Percentiles rank a stretch among this genome's conserved stretches.
These are phyloP conservation scores for Pipistrellus kuhlii DNA, from an alignment of 2,797 vertebrate species.

Conservation along the genomic window DNA sequence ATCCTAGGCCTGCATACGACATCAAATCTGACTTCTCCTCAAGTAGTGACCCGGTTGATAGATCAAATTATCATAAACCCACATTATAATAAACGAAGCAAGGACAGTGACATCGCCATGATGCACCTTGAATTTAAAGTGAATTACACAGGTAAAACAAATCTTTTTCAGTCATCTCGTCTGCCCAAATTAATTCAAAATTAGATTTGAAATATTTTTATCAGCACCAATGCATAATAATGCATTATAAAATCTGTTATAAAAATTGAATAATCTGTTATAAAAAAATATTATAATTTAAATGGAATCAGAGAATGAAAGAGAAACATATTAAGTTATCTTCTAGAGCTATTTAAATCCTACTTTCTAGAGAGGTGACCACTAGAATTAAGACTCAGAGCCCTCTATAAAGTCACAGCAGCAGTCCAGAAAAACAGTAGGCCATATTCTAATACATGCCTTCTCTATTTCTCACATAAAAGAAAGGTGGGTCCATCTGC, in stretches of 20 bases:
- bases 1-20: slow-evolving; percentile 90
- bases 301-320: not conserved
- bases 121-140: slow-evolving; percentile 92
- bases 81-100: slow-evolving; percentile 90
- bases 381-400: not conserved
- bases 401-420: not conserved
- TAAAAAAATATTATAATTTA: slow-evolving; percentile 38
- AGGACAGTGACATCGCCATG: slow-evolving; percentile 93
- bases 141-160: slow-evolving; percentile 90
- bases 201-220: slow-evolving; percentile 10
- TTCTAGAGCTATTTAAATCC: not conserved
- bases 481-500: not conserved
- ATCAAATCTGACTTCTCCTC: slow-evolving; percentile 79
- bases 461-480: not conserved
- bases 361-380: not conserved
- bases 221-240: not conserved
- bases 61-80: slow-evolving; percentile 91
- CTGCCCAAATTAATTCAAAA: not conserved
- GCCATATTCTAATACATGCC: not conserved
- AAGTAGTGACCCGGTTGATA: slow-evolving; percentile 84
- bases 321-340: slow-evolving; percentile 6
- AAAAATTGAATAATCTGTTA: slow-evolving; percentile 31
- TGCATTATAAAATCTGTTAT: not conserved
- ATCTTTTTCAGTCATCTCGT: not conserved
- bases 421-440: not conserved